Evolutionary conservation across 2,797 vertebrate species (phyloP), one percentile per base, ranked within the genome.

Genomic region (Alfaro cultratus): DNA sequence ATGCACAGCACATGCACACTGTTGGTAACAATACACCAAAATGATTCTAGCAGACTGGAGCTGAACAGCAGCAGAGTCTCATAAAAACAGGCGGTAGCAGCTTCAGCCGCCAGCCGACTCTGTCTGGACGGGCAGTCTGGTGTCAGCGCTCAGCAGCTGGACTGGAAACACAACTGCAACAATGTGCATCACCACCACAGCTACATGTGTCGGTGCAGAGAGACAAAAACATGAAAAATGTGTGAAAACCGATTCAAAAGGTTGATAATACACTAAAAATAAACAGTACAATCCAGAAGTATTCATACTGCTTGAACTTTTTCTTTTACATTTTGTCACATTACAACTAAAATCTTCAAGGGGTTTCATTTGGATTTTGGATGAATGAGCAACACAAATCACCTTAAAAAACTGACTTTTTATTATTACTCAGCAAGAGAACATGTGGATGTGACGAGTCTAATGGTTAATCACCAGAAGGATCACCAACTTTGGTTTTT

Each of bases 41-140:
- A 90, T 57, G 3, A 88, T 78, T 92, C 3, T 47, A 88, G 39
- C 90, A 91, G 90, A 84, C 88, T 83, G n/a, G 36, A 86, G 81
- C 79, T 85, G 77, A 87, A 74, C 76, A 60, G 53, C 85, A 75
- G 81, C 67, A 75, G 87, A 87, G 87, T 73, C 86, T 93, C 83
- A 71, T 92, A 85, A 92, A 89, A 86, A 81, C 79, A 60, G 90
- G 86, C 75, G 41, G 89, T 87, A 92, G 88, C 91, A 78, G 85
- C 88, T 78, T 78, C 29, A 21, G 72, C 76, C 29, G 57, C 86
- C 87, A 75, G 80, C 64, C 62, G 80, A 82, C 82, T 85, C 67
- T 5, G 75, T 84, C 86, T 84, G 86, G 86, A 75, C 84, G 77
- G 86, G 86, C 88, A 85, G 89, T 85, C 89, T 88, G 86, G 88